Evolutionary conservation across 2,113 vertebrate genomes (phyloP).

Genomic region (Sterna hirundo): DNA sequence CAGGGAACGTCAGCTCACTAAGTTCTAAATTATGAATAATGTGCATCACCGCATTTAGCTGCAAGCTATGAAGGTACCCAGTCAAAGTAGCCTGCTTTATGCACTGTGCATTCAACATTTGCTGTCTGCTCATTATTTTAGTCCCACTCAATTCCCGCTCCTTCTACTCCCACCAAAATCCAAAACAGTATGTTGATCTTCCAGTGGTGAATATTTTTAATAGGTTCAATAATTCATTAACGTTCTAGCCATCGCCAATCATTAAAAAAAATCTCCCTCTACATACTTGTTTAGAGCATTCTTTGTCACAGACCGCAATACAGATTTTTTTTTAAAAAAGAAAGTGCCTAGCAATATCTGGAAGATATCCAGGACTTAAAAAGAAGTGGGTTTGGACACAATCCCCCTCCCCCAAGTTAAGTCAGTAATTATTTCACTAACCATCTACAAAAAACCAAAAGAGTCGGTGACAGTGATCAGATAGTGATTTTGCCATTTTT

Average conservation of each 20-base stretch:
- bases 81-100: background rate
- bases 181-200: background rate
- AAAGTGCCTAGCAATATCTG: background rate
- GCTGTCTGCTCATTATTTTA: conserved; percentile 1
- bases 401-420: background rate
- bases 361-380: background rate
- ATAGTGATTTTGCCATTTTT: background rate
- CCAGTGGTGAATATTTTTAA: background rate
- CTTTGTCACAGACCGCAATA: background rate
- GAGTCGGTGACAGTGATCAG: background rate
- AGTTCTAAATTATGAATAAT: conserved; percentile 28
- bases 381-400: background rate
- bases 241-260: background rate
- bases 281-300: background rate
- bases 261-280: background rate
- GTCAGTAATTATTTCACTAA: background rate
- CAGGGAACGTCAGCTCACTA: background rate
- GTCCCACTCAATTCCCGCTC: background rate
- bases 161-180: background rate
- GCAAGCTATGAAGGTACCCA: background rate
- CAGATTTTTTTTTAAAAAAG: background rate
- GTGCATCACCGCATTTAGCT: background rate
- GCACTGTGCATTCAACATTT: background rate
- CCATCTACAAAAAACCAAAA: background rate
- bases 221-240: background rate